phyloP scores from a whole-genome alignment of 2,888 invertebrate species.

The Cantharis flavilabris region DNA sequence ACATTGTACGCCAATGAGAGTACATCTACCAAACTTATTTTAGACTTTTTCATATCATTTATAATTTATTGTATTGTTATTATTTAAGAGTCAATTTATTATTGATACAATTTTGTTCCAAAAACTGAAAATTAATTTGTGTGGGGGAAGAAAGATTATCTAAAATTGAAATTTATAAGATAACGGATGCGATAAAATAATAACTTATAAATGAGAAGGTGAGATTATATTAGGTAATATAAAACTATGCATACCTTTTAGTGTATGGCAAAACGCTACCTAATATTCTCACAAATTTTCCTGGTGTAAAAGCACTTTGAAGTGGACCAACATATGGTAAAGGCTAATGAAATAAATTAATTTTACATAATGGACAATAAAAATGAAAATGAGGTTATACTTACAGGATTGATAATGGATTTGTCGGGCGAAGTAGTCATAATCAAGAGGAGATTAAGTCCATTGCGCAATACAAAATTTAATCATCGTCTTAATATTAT shows the following conservation, averaged over 20 bases:
- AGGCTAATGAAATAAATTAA: constrained; percentile 44
- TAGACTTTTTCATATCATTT: too few species aligned
- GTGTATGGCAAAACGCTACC: not conserved
- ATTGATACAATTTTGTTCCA: not conserved
- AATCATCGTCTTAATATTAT: not conserved
- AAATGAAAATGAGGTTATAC: not conserved
- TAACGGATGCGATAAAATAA: not conserved
- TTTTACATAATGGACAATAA: not conserved
- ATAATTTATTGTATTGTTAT: too few species aligned
- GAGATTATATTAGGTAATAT: not conserved
- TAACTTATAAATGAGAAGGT: not conserved
- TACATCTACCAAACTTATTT: too few species aligned
- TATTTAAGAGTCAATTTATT: not conserved
- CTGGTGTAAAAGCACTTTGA: not conserved
- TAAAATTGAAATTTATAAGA: not conserved
- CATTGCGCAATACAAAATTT: not conserved
- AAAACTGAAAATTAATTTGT: not conserved
- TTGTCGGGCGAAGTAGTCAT: not conserved
- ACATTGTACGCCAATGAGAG: too few species aligned
- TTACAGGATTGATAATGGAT: constrained; percentile 13
- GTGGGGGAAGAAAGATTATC: not conserved
- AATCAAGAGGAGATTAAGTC: not conserved
- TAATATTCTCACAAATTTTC: constrained; percentile 9
- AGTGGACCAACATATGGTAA: constrained; percentile 11
- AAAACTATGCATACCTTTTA: constrained; percentile 4